Evolutionary conservation across 2,113 vertebrate genomes (phyloP), one percentile per base, ranked within the genome.

Genomic region (Ammodytes marinus): DNA sequence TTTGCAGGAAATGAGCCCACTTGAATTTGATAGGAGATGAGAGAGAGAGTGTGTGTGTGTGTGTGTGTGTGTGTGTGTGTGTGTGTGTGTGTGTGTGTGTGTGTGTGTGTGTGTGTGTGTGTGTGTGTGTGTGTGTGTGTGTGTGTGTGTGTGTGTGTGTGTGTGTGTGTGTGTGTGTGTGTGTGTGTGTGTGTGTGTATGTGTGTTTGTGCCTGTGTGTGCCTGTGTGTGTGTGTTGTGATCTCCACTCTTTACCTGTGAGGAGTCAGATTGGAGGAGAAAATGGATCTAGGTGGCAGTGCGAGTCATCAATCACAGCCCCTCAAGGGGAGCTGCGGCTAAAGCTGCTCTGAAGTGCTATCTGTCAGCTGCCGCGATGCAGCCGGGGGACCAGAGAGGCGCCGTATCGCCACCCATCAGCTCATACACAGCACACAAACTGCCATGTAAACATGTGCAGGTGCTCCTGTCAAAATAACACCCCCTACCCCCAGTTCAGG

Each of bases 281-380:
- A 91, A 95, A 94, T 95, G 93, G 92, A 95, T 95, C 90, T 94
- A 93, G 91, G 94, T 93, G 93, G 95, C 93, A 78, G 93, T 65
- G 89, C 80, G 78, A 95, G 94, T 96, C 94, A 96, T 96, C 95
- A 95, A 96, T 96, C 95, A 96, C 92, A 64, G 91, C 85, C 91
- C 92, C 95, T 94, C 90, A 91, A 94, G 95, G 94, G 94, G 94
- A 94, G 92, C 90, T 84, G 91, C 86, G 90, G 93, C 95, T 95
- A 93, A 95, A 95, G 93, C 94, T 93, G 93, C 94, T 93, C 93
- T 94, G 93, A 93, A 94, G 94, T 94, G 94, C 91, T 94, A 94
- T 95, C 94, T 95, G 95, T 96, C 95, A 95, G 94, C 92, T 93
- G 92, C 90, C 91, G 79, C 85, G 72, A 91, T 91, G 83, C 91